These are phyloP conservation scores for Stratiomys singularior DNA, from an alignment of 2,888 invertebrate genomes.

Conservation along the genomic window DNA sequence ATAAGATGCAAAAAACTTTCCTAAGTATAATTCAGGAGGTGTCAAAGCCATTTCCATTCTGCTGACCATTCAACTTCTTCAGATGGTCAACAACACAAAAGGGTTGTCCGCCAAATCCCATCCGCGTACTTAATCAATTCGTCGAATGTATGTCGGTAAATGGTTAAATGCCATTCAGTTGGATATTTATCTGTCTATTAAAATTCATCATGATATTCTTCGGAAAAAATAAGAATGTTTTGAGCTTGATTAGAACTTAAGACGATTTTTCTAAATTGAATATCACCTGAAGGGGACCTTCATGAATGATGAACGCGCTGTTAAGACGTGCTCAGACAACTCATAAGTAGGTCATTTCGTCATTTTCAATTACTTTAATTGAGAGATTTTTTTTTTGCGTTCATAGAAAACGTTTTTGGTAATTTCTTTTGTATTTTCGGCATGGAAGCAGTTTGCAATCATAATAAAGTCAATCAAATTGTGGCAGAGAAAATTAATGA, in stretches of 20 bases:
- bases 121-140: too few species aligned
- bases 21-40: too few species aligned
- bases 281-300: neutral
- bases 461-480: constrained; percentile 7
- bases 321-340: neutral
- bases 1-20: too few species aligned
- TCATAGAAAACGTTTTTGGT: neutral
- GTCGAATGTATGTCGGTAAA: neutral
- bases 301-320: neutral
- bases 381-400: constrained; percentile 4
- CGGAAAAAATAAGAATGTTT: neutral
- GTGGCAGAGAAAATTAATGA: neutral
- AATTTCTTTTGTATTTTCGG: neutral
- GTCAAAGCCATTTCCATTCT: too few species aligned
- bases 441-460: neutral
- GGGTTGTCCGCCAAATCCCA: too few species aligned
- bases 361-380: constrained; percentile 13
- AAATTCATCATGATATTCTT: constrained; percentile 4
- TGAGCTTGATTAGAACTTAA: neutral
- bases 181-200: neutral
- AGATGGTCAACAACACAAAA: too few species aligned
- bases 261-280: neutral
- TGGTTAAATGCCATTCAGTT: neutral
- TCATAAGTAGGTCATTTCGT: constrained; percentile 18
- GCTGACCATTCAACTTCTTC: too few species aligned